Conservation (phyloP, 2,113 vertebrate genomes). For the Lophochroa leadbeateri region DNA sequence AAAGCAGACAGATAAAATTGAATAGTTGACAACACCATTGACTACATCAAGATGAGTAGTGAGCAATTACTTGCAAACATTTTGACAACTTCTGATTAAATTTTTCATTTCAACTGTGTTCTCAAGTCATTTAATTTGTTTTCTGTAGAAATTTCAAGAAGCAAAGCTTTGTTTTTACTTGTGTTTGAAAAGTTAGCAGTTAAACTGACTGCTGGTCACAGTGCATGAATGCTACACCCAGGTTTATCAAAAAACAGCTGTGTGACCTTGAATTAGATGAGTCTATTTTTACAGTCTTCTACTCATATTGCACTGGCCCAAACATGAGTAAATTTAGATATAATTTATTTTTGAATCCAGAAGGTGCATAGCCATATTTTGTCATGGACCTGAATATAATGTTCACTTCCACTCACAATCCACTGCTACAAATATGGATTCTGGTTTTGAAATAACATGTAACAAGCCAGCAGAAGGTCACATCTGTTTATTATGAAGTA, state of each 20-base stretch:
- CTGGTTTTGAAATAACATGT: not conserved
- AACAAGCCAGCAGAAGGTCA: not conserved
- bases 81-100: not conserved
- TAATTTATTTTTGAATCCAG: not conserved
- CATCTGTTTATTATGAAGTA: not conserved
- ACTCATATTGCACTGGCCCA: not conserved
- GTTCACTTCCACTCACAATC: not conserved
- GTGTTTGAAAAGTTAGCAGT: not conserved
- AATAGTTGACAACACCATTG: not conserved
- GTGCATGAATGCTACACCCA: not conserved
- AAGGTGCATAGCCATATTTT: not conserved
- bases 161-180: not conserved
- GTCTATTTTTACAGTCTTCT: not conserved
- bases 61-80: not conserved
- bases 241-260: not conserved
- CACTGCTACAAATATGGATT: not conserved
- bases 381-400: not conserved
- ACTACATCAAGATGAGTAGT: not conserved
- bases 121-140: not conserved
- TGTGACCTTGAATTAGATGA: not conserved
- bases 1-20: not conserved
- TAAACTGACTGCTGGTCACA: not conserved
- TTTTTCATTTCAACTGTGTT: not conserved
- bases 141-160: not conserved
- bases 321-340: not conserved